These are phyloP conservation scores for Etia nguti DNA, from an alignment of 2,113 vertebrate species.

Conservation along the genomic window DNA sequence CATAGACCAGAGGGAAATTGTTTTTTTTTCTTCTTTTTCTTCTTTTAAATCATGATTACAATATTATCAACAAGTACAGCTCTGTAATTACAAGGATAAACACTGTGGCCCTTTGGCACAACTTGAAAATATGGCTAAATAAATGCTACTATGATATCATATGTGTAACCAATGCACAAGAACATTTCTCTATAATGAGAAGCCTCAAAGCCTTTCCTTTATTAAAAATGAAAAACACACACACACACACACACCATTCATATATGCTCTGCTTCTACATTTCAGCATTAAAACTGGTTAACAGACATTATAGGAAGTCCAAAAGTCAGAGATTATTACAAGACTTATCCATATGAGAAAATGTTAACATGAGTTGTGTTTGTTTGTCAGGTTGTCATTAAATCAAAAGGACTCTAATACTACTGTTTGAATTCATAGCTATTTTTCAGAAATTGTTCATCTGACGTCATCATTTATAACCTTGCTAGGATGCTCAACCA, in stretches of 20 bases:
- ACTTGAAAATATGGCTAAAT: background rate
- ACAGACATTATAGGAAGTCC: background rate
- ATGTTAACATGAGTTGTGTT: background rate
- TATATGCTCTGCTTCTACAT: background rate
- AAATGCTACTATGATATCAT: background rate
- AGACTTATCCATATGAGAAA: background rate
- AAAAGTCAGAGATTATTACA: background rate
- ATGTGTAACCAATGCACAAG: background rate
- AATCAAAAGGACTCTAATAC: background rate
- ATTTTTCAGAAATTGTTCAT: background rate
- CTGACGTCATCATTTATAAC: background rate
- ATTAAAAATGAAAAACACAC: background rate
- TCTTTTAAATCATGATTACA: background rate
- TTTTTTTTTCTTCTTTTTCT: fast-evolving
- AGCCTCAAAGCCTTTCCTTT: background rate
- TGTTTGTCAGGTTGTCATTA: background rate
- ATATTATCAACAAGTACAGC: background rate
- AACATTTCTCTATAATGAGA: background rate
- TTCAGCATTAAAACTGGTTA: background rate
- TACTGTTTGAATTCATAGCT: background rate
- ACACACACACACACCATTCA: background rate
- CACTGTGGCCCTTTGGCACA: background rate
- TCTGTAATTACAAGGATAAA: background rate
- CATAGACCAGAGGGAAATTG: background rate
- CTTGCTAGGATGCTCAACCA: background rate